Percentiles rank a stretch among this genome's conserved stretches.
Evolutionary conservation across 2,797 vertebrate genomes (phyloP).

Genomic region (Spinibarbus caldwelli): DNA sequence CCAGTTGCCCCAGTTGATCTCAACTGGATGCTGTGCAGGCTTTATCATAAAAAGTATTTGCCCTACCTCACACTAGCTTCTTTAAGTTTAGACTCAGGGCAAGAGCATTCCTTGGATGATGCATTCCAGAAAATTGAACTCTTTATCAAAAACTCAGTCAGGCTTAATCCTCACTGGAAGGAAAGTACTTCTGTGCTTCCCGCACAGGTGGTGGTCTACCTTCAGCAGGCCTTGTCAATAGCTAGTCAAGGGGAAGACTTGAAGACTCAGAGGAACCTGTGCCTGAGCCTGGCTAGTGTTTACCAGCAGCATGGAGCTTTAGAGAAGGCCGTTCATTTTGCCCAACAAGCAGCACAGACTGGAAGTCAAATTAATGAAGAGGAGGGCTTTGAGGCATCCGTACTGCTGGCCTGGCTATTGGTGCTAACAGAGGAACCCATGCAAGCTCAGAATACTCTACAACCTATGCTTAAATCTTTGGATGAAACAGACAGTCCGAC

Average conservation of each 20-base stretch:
- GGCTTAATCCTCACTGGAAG: slow-evolving; percentile 75
- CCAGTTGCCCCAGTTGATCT: slow-evolving; percentile 79
- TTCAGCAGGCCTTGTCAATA: slow-evolving; percentile 83
- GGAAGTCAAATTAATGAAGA: slow-evolving; percentile 83
- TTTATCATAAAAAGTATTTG: slow-evolving; percentile 94
- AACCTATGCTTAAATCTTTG: slow-evolving; percentile 80
- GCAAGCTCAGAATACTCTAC: slow-evolving; percentile 77
- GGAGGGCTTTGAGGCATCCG: slow-evolving; percentile 89
- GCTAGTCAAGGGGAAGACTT: slow-evolving; percentile 75
- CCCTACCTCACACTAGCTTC: slow-evolving; percentile 89
- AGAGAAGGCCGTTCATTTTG: slow-evolving; percentile 79
- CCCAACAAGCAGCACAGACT: slow-evolving; percentile 80
- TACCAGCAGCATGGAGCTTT: slow-evolving; percentile 86
- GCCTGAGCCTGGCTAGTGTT: slow-evolving; percentile 81
- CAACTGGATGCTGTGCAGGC: slow-evolving; percentile 85
- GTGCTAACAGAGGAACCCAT: slow-evolving; percentile 79
- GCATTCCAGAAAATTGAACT: slow-evolving; percentile 86
- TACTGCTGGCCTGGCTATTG: slow-evolving; percentile 87
- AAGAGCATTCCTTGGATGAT: slow-evolving; percentile 72
- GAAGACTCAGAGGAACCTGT: slow-evolving; percentile 83
- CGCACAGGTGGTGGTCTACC: slow-evolving; percentile 84
- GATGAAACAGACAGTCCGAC: slow-evolving; percentile 82
- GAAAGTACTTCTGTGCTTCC: slow-evolving; percentile 81
- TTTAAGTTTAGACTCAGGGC: slow-evolving; percentile 78
- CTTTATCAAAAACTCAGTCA: slow-evolving; percentile 84